Evolutionary conservation across 2,113 vertebrate species (phyloP).

Genomic region (Chlorocebus sabaeus): DNA sequence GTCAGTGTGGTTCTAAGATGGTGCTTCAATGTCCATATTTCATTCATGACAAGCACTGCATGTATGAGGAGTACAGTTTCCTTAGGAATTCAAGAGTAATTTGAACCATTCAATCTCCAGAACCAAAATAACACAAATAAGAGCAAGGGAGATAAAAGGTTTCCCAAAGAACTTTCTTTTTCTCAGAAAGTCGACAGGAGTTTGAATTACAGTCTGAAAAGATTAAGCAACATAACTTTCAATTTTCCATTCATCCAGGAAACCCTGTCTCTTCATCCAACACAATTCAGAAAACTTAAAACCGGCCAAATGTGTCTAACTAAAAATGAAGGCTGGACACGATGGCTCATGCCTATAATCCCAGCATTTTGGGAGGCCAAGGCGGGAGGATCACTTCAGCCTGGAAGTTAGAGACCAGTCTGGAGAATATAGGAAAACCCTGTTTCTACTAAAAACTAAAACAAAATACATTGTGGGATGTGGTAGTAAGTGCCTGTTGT

Average conservation of each 20-base stretch:
- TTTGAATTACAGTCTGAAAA: neutral
- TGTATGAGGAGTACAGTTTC: neutral
- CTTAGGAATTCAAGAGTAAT: neutral
- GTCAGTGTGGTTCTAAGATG: slow-evolving; percentile 21
- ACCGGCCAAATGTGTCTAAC: slow-evolving; percentile 48
- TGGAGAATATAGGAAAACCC: no score
- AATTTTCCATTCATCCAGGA: neutral
- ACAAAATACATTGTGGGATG: no score
- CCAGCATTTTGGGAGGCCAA: no score
- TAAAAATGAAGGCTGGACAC: slow-evolving; percentile 50
- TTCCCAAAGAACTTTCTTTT: neutral
- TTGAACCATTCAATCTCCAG: slow-evolving; percentile 42
- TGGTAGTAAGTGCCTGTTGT: no score
- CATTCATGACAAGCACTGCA: neutral
- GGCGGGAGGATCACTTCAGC: no score
- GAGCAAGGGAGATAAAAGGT: slow-evolving; percentile 12
- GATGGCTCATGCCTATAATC: no score
- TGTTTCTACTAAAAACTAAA: no score
- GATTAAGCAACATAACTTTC: neutral
- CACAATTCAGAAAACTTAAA: slow-evolving; percentile 44
- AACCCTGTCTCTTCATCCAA: neutral
- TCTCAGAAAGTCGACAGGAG: neutral
- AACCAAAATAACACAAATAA: slow-evolving; percentile 29
- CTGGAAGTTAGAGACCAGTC: no score
- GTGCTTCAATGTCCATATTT: slow-evolving; percentile 15